Conservation (phyloP, 2,888 invertebrate genomes). For the Charanyca ferruginea region DNA sequence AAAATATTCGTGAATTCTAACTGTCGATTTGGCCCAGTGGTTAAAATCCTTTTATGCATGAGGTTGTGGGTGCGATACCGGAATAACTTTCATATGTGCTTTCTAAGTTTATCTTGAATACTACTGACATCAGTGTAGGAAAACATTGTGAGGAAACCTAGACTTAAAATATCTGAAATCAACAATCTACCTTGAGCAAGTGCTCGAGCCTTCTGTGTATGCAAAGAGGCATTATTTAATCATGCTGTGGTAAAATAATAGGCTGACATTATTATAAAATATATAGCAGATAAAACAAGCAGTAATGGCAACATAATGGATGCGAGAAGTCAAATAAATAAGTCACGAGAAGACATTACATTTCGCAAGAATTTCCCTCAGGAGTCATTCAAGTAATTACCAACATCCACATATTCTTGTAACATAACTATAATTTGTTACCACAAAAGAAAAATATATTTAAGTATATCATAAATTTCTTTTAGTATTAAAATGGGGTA, state of each 20-base stretch:
- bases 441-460: constrained; percentile 6
- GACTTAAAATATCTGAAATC: too few species aligned
- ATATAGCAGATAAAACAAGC: constrained; percentile 18
- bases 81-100: too few species aligned
- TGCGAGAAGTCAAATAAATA: constrained; percentile 37
- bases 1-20: too few species aligned
- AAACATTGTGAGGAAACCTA: too few species aligned
- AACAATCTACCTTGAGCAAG: too few species aligned
- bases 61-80: too few species aligned
- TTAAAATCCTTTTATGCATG: too few species aligned
- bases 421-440: constrained; percentile 10
- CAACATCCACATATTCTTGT: constrained; percentile 17
- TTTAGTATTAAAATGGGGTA: neutral
- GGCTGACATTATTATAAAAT: neutral
- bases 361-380: constrained; percentile 31
- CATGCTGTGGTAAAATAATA: too few species aligned
- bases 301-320: constrained; percentile 22
- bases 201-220: too few species aligned
- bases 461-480: constrained; percentile 2
- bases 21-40: too few species aligned
- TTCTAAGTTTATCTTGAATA: neutral
- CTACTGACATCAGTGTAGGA: too few species aligned
- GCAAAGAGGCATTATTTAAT: too few species aligned
- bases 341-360: constrained; percentile 16
- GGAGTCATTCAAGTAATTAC: constrained; percentile 44